Percentiles rank a stretch among this genome's conserved stretches.
phyloP scores from a whole-genome alignment of 2,113 vertebrate genomes.

The Pantherophis guttatus region DNA sequence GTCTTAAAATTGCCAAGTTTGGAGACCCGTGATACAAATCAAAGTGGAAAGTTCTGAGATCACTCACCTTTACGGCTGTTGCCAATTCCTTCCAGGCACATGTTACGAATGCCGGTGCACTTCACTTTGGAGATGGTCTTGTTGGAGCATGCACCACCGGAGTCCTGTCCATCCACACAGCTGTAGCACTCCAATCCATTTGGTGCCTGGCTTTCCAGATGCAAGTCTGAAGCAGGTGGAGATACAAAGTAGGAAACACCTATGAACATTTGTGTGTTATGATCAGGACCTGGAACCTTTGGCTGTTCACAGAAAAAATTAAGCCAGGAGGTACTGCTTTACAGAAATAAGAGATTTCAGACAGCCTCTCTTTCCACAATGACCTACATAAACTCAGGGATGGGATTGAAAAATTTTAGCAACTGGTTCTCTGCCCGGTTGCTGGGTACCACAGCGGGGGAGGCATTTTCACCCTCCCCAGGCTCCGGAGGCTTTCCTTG shows the following conservation, averaged over 20 bases:
- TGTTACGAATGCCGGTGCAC: constrained; percentile 6
- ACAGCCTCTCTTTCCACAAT: not conserved
- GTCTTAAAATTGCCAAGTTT: not conserved
- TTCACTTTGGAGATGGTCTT: not conserved
- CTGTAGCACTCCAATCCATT: constrained; percentile 22
- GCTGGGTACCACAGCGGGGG: too few species aligned
- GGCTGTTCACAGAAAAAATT: not conserved
- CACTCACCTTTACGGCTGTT: constrained; percentile 10
- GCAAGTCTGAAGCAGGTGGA: not conserved
- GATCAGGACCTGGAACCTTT: not conserved
- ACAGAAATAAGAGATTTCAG: not conserved
- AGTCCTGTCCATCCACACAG: not conserved
- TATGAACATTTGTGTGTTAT: not conserved
- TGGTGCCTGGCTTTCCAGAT: not conserved
- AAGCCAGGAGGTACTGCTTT: not conserved
- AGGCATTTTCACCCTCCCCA: too few species aligned
- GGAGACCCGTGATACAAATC: not conserved
- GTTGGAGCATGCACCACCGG: not conserved
- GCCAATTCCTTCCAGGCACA: constrained; percentile 29
- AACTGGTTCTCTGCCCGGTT: too few species aligned
- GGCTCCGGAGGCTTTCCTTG: too few species aligned
- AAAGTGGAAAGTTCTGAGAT: not conserved
- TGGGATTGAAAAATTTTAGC: too few species aligned
- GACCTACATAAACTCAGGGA: not conserved
- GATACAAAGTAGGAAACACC: not conserved